These are phyloP conservation scores for Cuculus canorus DNA, from an alignment of 2,797 vertebrate species.

Conservation along the genomic window DNA sequence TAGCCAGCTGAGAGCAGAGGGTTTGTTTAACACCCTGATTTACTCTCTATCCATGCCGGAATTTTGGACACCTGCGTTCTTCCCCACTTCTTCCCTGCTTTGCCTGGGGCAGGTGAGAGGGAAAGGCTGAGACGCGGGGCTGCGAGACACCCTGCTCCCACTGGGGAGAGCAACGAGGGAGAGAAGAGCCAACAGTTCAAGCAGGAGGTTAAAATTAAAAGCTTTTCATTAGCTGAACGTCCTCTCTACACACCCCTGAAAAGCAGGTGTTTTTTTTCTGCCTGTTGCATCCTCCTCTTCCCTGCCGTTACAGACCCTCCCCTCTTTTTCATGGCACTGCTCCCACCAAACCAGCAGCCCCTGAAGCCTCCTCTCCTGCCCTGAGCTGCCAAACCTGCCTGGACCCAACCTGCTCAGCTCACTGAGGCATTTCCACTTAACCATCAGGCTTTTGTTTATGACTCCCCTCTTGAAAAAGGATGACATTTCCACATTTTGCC, in stretches of 20 bases:
- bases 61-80: background rate
- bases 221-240: background rate
- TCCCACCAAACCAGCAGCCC: background rate
- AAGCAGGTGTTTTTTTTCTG: background rate
- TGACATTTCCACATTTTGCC: background rate
- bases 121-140: fast-evolving
- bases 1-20: conserved; percentile 62
- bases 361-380: background rate
- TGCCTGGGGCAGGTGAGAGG: background rate
- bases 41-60: background rate
- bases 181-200: background rate
- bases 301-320: fast-evolving
- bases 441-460: background rate
- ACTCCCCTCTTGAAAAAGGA: background rate
- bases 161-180: background rate
- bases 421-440: background rate
- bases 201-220: background rate
- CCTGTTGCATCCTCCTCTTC: background rate
- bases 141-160: background rate
- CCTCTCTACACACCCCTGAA: background rate
- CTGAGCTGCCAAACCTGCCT: background rate
- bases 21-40: conserved; percentile 56
- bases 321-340: background rate
- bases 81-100: background rate
- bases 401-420: background rate